These are phyloP conservation scores for Automeris io DNA, from an alignment of 2,888 invertebrate genomes.

Conservation along the genomic window DNA sequence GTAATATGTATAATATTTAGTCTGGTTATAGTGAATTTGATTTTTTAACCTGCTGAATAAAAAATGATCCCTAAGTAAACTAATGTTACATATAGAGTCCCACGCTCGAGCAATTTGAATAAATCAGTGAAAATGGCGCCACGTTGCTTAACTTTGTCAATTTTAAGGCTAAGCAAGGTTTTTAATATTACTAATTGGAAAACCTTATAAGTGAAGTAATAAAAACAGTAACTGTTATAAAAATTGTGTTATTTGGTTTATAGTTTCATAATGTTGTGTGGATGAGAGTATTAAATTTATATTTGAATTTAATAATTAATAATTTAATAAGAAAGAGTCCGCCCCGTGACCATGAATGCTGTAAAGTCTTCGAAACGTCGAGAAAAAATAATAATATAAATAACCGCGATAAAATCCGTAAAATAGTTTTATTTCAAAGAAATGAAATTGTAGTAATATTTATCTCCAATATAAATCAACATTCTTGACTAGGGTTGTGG, in stretches of 20 bases:
- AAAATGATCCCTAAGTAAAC: neutral
- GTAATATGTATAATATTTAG: neutral
- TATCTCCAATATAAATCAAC: too few species aligned
- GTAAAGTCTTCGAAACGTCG: too few species aligned
- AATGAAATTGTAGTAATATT: too few species aligned
- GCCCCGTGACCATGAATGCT: too few species aligned
- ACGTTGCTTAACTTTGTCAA: conserved; percentile 1
- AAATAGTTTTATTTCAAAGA: too few species aligned
- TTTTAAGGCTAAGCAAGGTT: conserved; percentile 2
- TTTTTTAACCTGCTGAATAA: neutral
- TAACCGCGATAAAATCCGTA: too few species aligned
- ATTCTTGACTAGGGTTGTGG: too few species aligned
- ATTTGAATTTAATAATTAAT: neutral
- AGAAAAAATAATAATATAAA: too few species aligned
- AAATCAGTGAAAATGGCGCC: neutral
- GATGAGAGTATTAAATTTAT: neutral
- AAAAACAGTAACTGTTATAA: neutral
- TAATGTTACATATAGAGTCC: neutral
- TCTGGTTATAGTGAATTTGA: neutral
- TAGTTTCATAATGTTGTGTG: too few species aligned
- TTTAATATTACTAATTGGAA: neutral
- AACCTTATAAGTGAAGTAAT: neutral
- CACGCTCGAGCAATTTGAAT: conserved; percentile 1
- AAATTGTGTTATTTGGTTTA: neutral
- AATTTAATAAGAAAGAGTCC: neutral